Base-by-base conservation (phyloP, 2,797 vertebrate genomes). In the Liparis tanakae region DNA sequence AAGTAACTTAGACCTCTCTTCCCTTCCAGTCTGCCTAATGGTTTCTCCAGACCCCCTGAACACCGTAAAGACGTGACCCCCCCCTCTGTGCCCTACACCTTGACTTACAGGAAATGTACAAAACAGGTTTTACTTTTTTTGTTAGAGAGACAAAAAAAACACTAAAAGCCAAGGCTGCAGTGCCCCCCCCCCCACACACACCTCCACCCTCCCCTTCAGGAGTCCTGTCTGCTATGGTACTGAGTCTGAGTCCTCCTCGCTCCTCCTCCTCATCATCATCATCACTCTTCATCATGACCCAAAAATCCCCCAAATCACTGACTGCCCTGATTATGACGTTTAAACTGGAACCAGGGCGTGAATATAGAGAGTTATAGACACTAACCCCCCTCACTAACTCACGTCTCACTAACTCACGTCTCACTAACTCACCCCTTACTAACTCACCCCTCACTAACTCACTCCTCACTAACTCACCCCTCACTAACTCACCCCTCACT, bases 41-140 rank as follows among this genome's bases (percentile, higher is more conserved):
- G 55, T 72, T 93, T 94, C 92, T 91, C 91, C 92, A 94, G 90
- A 85, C 87, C 87, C 83, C 39, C 14, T 30, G 15, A 73, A 73
- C 34, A 20, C 84, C 82, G 80, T 30, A 30, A 88, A 78, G 75
- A 71, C 77, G 25, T 78, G 82, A 87, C 86, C 87, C 86, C 87
- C 79, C 76, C 76, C 58, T 85, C 87, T 89, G 83, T 85, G 67
- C 76, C 79, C 78, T 87, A 84, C 89, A 91, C 91, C 88, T 92
- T 92, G 84, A 84, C 79, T 87, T 86, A 86, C 89, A 92, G 91
- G 88, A 94, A 91, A 94, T 93, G 88, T 91, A 87, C 89, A 90
- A 92, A 93, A 91, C 92, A 93, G 91, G 89, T 84, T 82, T 67
- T 62, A 67, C 58, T 54, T 30, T 84, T 82, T 67, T 62, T 69